These are phyloP conservation scores for Caenorhabditis uteleia DNA, from an alignment of 2,888 invertebrate species.

Conservation along the genomic window DNA sequence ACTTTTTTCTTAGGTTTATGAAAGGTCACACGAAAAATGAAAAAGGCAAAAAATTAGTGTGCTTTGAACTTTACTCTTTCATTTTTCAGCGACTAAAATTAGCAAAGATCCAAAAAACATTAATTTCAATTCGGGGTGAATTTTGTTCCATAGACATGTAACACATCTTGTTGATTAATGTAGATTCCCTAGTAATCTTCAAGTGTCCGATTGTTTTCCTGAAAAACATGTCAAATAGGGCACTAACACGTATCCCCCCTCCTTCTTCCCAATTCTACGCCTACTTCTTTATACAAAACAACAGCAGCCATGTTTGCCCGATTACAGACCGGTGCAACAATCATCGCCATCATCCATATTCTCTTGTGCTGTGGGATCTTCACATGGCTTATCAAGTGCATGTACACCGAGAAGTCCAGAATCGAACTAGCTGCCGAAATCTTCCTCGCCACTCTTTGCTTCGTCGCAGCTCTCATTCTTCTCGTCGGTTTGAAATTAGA, in stretches of 20 bases:
- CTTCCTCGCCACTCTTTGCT: constrained; percentile 35
- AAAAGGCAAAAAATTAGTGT: too few relatives aligned
- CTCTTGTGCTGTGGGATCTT: constrained; percentile 34
- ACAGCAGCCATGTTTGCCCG: background rate
- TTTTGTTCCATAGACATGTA: too few relatives aligned
- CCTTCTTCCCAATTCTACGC: background rate
- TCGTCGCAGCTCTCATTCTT: constrained; percentile 40
- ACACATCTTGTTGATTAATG: too few relatives aligned
- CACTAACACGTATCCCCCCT: background rate
- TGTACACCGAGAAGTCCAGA: constrained; percentile 36
- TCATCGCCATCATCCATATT: constrained; percentile 48
- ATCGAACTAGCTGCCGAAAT: constrained; percentile 38
- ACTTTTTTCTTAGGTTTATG: too few relatives aligned
- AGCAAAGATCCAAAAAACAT: too few relatives aligned
- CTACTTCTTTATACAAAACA: background rate
- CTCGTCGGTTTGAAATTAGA: constrained; percentile 39
- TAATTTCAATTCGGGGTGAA: too few relatives aligned
- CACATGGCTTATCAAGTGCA: constrained; percentile 34
- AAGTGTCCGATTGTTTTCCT: too few relatives aligned
- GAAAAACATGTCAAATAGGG: too few relatives aligned
- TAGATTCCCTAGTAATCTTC: too few relatives aligned
- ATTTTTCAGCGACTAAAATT: too few relatives aligned
- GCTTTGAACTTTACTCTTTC: too few relatives aligned
- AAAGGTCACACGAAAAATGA: too few relatives aligned
- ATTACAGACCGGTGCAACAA: constrained; percentile 50